Conservation (phyloP, 2,797 vertebrate species). For the Poecilia velifera region DNA sequence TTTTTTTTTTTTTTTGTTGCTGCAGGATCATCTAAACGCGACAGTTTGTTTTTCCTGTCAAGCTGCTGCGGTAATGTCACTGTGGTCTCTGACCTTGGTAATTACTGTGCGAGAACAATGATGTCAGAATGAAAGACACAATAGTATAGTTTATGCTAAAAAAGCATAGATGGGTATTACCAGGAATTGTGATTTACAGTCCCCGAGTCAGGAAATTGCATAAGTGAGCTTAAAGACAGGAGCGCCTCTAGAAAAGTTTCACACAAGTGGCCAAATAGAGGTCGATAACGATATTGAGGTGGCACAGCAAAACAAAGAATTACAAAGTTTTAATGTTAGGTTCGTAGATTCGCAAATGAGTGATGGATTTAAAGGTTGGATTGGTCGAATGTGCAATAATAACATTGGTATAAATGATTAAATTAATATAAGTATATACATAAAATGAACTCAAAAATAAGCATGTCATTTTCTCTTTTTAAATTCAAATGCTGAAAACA, state of each 20-base stretch:
- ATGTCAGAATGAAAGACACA: conserved; percentile 9
- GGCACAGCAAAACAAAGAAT: neutral
- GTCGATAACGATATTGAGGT: neutral
- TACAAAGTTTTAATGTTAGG: neutral
- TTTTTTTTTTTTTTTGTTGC: neutral
- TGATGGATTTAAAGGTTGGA: neutral
- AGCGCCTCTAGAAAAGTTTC: neutral
- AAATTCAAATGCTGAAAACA: neutral
- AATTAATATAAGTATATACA: neutral
- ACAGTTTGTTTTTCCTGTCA: conserved; percentile 4
- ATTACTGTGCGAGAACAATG: neutral
- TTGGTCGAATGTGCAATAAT: neutral
- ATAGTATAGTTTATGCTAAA: neutral
- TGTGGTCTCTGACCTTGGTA: conserved; percentile 4
- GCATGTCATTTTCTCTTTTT: neutral
- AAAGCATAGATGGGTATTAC: neutral
- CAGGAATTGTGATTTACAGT: neutral
- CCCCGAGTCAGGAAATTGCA: neutral
- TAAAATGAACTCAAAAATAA: neutral
- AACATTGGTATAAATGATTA: neutral
- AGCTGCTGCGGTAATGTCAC: neutral
- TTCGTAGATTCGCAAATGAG: neutral
- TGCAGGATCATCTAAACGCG: neutral
- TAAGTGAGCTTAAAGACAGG: neutral
- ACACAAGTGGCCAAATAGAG: neutral